A percentile compares a stretch with the other conserved stretches of the same genome.
Evolutionary conservation across 2,888 invertebrate genomes (phyloP).

Genomic region (Erebia palarica): DNA sequence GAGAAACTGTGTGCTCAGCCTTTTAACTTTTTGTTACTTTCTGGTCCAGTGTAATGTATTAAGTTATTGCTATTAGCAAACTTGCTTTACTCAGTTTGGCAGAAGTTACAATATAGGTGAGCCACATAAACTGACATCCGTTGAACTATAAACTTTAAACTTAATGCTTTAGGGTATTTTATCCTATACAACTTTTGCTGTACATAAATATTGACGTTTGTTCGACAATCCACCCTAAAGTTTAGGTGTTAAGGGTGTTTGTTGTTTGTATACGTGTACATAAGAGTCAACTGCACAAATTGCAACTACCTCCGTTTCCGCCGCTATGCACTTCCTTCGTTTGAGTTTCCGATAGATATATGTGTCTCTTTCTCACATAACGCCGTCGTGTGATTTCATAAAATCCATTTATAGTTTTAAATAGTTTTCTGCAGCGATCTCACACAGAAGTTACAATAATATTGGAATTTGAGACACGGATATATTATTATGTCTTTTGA

Average conservation of each 20-base stretch:
- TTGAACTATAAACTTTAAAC: conserved; percentile 34
- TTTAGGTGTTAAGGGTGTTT: conserved; percentile 31
- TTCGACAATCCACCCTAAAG: conserved; percentile 35
- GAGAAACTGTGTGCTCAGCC: conserved; percentile 38
- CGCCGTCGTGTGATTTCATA: conserved; percentile 31
- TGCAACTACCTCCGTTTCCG: conserved; percentile 45
- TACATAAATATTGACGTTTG: conserved; percentile 18
- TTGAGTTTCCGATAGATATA: conserved; percentile 41
- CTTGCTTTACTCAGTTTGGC: conserved; percentile 41
- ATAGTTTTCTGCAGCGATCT: conserved; percentile 9
- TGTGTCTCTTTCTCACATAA: conserved; percentile 37
- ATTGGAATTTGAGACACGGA: no score
- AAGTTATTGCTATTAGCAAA: conserved; percentile 44
- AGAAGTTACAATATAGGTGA: conserved; percentile 39
- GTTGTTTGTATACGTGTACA: conserved; percentile 29
- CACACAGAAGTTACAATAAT: neutral
- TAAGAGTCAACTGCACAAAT: conserved; percentile 44
- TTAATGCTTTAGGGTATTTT: conserved; percentile 24
- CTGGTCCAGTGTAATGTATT: conserved; percentile 42
- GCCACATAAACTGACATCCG: conserved; percentile 23
- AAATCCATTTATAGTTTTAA: conserved; percentile 14
- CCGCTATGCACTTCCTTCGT: conserved; percentile 45
- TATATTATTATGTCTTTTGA: no score
- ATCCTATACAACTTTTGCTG: conserved; percentile 12
- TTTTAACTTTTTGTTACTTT: conserved; percentile 41